Conservation (phyloP, 1,140 invertebrate species). For the Trialeurodes vaporariorum region DNA sequence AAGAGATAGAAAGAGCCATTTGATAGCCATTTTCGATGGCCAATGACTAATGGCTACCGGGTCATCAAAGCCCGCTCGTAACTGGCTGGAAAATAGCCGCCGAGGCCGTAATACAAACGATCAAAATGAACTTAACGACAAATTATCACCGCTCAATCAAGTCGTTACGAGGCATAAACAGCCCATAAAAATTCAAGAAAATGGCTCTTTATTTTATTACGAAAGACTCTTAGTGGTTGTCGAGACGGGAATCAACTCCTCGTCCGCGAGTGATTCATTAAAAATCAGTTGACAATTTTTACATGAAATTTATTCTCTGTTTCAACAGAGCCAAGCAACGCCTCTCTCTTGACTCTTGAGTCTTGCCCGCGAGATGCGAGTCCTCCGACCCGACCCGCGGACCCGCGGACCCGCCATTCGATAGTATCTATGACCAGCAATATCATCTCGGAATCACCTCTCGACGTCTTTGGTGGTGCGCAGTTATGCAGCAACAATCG, state of each 20-base stretch:
- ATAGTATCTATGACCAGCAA: too few species aligned
- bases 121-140: neutral
- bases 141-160: neutral
- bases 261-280: neutral
- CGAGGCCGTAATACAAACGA: neutral
- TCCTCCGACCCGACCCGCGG: too few species aligned
- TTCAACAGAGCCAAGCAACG: too few species aligned
- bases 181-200: neutral
- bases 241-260: neutral
- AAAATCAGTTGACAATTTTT: slow-evolving; percentile 1
- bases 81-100: neutral
- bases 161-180: neutral
- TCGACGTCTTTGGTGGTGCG: neutral
- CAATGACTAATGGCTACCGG: neutral
- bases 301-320: neutral
- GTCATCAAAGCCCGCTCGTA: neutral
- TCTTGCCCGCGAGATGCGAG: too few species aligned
- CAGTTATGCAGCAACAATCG: too few species aligned
- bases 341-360: neutral
- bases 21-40: too few species aligned
- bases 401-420: too few species aligned
- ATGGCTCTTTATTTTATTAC: neutral
- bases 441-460: neutral
- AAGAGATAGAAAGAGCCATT: too few species aligned
- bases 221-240: neutral